phyloP scores from a whole-genome alignment of 2,113 vertebrate species.

The Serinus canaria region DNA sequence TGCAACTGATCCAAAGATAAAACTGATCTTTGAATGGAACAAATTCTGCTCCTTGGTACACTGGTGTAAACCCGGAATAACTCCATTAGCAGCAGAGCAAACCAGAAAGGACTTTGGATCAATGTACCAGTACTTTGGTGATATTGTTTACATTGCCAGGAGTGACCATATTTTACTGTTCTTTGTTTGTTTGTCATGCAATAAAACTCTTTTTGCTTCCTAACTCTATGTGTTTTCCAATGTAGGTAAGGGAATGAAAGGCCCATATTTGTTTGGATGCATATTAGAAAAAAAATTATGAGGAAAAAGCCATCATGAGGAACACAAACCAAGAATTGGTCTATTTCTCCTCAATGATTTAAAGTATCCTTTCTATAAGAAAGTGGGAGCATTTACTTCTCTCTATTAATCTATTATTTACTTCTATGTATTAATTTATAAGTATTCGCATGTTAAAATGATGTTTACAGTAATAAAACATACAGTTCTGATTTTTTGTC shows the following conservation, averaged over 20 bases:
- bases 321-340: not conserved
- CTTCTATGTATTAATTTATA: not conserved
- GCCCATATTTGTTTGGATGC: not conserved
- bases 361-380: not conserved
- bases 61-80: not conserved
- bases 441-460: not conserved
- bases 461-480: not conserved
- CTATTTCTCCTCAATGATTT: not conserved
- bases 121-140: not conserved
- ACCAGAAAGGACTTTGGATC: conserved; percentile 42
- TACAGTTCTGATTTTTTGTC: not conserved
- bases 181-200: not conserved
- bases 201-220: not conserved
- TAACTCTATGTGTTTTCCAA: not conserved
- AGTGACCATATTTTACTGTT: conserved; percentile 11
- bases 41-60: not conserved
- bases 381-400: not conserved
- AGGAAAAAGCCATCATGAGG: not conserved
- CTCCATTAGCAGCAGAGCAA: not conserved
- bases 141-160: conserved; percentile 2
- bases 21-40: not conserved
- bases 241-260: not conserved
- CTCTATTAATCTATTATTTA: not conserved
- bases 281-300: not conserved
- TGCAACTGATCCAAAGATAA: not conserved